A percentile compares a stretch with the other conserved stretches of the same genome.
Conservation (phyloP, 2,113 vertebrate genomes). For the Lamprotornis superbus region DNA sequence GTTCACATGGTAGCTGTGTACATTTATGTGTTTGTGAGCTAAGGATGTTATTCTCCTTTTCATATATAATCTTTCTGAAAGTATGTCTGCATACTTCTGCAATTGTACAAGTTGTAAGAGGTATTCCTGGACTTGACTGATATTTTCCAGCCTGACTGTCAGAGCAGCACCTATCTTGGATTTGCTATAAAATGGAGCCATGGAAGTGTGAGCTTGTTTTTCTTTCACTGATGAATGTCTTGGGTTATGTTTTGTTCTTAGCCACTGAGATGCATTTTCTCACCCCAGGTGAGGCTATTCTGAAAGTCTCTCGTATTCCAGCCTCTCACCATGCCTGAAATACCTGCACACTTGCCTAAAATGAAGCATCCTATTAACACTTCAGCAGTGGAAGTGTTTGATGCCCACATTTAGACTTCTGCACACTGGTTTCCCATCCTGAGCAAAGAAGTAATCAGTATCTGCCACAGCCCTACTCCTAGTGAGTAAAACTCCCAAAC, state of each 20-base stretch:
- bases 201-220: neutral
- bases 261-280: neutral
- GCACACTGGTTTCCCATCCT: neutral
- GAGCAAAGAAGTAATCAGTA: neutral
- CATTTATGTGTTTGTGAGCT: neutral
- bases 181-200: neutral
- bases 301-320: neutral
- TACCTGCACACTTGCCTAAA: neutral
- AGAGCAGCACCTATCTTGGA: neutral
- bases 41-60: neutral
- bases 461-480: neutral
- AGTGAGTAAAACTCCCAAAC: neutral
- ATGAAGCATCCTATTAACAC: neutral
- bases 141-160: neutral
- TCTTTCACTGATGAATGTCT: neutral
- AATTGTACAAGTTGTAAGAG: neutral
- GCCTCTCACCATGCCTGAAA: neutral
- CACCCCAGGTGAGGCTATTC: neutral
- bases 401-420: neutral
- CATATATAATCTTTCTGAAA: neutral
- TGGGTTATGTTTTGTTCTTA: neutral
- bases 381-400: neutral
- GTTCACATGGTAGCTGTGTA: neutral
- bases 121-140: neutral
- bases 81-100: neutral